Conservation (phyloP, 2,888 invertebrate genomes). For the Blastobasis adustella region DNA sequence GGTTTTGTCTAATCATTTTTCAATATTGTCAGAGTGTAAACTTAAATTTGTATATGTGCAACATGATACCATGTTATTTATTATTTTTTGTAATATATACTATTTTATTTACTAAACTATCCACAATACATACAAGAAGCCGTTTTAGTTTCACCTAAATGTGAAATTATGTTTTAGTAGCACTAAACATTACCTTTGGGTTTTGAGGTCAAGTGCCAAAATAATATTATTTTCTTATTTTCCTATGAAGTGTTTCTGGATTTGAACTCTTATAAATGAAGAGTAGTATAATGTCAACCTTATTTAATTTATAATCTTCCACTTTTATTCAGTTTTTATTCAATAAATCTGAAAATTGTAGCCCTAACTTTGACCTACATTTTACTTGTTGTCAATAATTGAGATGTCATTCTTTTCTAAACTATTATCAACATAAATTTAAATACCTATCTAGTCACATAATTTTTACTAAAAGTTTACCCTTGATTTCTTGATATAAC, state of each 20-base stretch:
- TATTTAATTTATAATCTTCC: slow-evolving; percentile 3
- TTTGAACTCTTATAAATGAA: neutral
- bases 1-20: too few species aligned
- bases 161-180: too few species aligned
- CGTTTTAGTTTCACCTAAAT: too few species aligned
- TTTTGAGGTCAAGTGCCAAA: slow-evolving; percentile 10
- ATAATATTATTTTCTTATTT: slow-evolving; percentile 7
- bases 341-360: slow-evolving; percentile 4
- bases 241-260: neutral
- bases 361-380: slow-evolving; percentile 7
- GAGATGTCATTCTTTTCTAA: neutral
- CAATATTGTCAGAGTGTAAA: too few species aligned
- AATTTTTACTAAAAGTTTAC: too few species aligned
- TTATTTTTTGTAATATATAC: too few species aligned
- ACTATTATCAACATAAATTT: neutral
- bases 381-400: neutral
- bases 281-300: neutral
- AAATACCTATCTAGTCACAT: too few species aligned
- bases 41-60: too few species aligned
- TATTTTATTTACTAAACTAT: too few species aligned
- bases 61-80: too few species aligned
- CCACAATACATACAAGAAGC: too few species aligned
- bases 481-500: neutral
- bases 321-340: slow-evolving; percentile 2
- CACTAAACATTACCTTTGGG: slow-evolving; percentile 3